phyloP scores from a whole-genome alignment of 2,113 vertebrate genomes.

The Toxostoma redivivum region DNA sequence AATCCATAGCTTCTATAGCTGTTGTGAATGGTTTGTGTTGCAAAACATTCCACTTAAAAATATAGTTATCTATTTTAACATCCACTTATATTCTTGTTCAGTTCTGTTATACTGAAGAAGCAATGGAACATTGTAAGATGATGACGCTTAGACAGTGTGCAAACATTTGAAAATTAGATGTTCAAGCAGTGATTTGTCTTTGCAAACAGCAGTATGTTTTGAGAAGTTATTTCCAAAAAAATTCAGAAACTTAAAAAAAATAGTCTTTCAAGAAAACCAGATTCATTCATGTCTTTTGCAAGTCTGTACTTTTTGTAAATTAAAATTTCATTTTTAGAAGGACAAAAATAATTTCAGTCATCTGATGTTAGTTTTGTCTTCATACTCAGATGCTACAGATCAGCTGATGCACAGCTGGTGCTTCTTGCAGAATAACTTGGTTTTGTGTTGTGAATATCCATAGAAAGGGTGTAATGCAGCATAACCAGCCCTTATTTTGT shows the following conservation, averaged over 20 bases:
- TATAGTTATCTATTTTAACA: neutral
- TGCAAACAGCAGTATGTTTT: neutral
- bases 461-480: neutral
- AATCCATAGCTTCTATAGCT: neutral
- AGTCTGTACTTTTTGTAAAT: neutral
- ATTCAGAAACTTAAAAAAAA: neutral
- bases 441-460: neutral
- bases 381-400: neutral
- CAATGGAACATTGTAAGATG: neutral
- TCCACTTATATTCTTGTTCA: neutral
- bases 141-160: neutral
- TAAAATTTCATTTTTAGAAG: neutral
- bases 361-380: neutral
- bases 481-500: neutral
- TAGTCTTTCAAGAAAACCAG: neutral
- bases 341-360: neutral
- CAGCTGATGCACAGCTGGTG: neutral
- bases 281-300: neutral
- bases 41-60: neutral
- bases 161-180: neutral
- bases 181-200: neutral
- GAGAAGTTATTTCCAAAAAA: neutral
- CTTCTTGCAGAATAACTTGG: neutral
- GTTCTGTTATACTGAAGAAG: neutral
- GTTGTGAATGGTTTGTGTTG: neutral